Base-by-base conservation (phyloP, 2,888 invertebrate species). In the Formica aserva region DNA sequence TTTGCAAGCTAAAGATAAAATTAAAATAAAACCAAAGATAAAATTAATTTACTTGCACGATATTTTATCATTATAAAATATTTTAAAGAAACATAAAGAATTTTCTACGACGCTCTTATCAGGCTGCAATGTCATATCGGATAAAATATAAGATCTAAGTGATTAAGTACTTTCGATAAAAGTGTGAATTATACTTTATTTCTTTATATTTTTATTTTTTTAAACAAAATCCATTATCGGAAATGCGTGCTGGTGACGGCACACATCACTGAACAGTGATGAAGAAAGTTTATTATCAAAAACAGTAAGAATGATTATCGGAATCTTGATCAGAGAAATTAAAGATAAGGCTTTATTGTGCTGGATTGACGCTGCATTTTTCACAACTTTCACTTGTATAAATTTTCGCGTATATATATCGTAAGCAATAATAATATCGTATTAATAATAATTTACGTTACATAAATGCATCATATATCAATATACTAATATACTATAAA, bases 71-170 rank as follows among this genome's bases (percentile, higher is more conserved):
- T 48, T 35, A 18, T 35, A 0, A 60, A 15, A 1, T 63, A 62
- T 1, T 11, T 45, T 65, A 29, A n/a, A 26, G 3, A 76, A 13
- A 22, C 5, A 3, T 15, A 66, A 52, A 1, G 3, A 76, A 38
- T 38, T 52, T 35, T 65, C 32, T 52, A 11, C 3, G 26, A 52
- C 22, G 18, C 6, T 18, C 6, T 22, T 3, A 63, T 69, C 67
- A 15, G 18, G 5, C 11, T 32, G 13, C n/a, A 18, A 8, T 67
- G 38, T n/a, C 4, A 1, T 9, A 29, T 57, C 38, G 26, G 52
- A 72, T 60, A 38, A 72, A 22, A 35, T 76, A 35, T 76, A 35
- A 62, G 18, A 76, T 15, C 48, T 75, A 5, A 63, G 6, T 35
- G 22, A 1, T 5, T 52, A 65, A 52, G 3, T 63, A n/a, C 18